These are phyloP conservation scores for Cyprinodon brontotheroides DNA, from an alignment of 2,113 vertebrate species.

Conservation along the genomic window DNA sequence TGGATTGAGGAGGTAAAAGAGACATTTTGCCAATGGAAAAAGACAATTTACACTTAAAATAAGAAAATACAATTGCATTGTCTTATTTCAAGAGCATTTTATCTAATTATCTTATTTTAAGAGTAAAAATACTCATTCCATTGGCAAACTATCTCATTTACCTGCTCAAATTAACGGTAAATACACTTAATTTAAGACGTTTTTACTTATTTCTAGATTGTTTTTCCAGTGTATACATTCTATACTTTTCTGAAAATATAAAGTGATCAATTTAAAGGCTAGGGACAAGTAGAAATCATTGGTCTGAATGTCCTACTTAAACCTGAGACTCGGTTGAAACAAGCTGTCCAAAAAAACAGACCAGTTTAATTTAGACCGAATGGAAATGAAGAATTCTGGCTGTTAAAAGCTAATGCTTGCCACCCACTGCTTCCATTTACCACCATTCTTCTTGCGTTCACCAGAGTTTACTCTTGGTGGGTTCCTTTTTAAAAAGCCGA, in stretches of 20 bases:
- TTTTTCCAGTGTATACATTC: constrained; percentile 7
- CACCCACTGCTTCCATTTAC: constrained; percentile 45
- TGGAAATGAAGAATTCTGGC: constrained; percentile 13
- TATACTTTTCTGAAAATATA: constrained; percentile 44
- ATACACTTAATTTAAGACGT: too few relatives aligned
- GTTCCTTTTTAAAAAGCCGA: constrained; percentile 41
- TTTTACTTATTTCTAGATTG: not conserved
- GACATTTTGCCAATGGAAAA: too few relatives aligned
- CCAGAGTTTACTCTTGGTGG: constrained; percentile 50
- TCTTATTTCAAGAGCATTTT: too few relatives aligned
- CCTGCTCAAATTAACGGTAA: not conserved
- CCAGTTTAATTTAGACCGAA: constrained; percentile 5
- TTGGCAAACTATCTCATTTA: too few relatives aligned
- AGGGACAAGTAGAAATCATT: constrained; percentile 63
- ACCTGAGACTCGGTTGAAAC: constrained; percentile 42
- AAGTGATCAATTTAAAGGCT: constrained; percentile 67
- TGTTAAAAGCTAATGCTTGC: constrained; percentile 45
- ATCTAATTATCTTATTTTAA: too few relatives aligned
- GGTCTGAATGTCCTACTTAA: constrained; percentile 58
- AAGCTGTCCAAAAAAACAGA: constrained; percentile 9
- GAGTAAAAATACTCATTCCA: too few relatives aligned
- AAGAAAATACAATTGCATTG: too few relatives aligned
- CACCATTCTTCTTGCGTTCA: constrained; percentile 27
- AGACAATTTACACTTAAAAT: too few relatives aligned
- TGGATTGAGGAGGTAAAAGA: too few relatives aligned